Conservation (phyloP, 2,888 invertebrate genomes). For the Catocala fraxini region DNA sequence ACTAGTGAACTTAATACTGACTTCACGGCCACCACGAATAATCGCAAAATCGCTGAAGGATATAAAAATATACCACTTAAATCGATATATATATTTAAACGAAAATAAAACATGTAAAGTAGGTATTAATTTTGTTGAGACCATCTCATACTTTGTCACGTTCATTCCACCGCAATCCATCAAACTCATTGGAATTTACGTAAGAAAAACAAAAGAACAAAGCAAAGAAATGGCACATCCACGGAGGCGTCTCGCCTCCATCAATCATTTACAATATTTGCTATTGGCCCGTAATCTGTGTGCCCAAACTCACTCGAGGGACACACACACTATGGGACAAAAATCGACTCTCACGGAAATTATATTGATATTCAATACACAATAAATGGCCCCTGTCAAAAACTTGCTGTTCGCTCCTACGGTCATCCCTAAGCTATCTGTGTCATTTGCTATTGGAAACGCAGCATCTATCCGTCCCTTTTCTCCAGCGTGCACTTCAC, state of each 20-base stretch:
- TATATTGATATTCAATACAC: conserved; percentile 88
- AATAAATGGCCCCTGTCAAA: conserved; percentile 87
- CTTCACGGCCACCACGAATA: too few species aligned
- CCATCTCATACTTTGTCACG: conserved; percentile 39
- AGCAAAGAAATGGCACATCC: conserved; percentile 65
- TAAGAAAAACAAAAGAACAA: conserved; percentile 68
- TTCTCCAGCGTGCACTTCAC: conserved; percentile 56
- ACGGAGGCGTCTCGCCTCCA: conserved; percentile 68
- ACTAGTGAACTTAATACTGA: too few species aligned
- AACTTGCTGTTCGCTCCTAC: conserved; percentile 88
- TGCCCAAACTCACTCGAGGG: conserved; percentile 79
- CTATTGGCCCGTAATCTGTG: conserved; percentile 84
- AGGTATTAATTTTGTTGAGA: conserved; percentile 36
- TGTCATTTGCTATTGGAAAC: conserved; percentile 87
- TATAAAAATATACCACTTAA: background rate
- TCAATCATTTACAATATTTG: conserved; percentile 85
- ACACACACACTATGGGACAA: conserved; percentile 80
- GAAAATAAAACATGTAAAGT: conserved; percentile 29
- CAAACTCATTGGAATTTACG: conserved; percentile 45
- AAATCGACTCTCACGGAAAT: conserved; percentile 87
- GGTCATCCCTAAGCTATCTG: conserved; percentile 88
- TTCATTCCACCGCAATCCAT: conserved; percentile 42
- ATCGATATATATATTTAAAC: conserved; percentile 3
- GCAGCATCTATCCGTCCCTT: conserved; percentile 68
- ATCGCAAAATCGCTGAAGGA: too few species aligned